These are phyloP conservation scores for Caenorhabditis inopinata DNA, from an alignment of 1,140 invertebrate genomes.

Conservation along the genomic window DNA sequence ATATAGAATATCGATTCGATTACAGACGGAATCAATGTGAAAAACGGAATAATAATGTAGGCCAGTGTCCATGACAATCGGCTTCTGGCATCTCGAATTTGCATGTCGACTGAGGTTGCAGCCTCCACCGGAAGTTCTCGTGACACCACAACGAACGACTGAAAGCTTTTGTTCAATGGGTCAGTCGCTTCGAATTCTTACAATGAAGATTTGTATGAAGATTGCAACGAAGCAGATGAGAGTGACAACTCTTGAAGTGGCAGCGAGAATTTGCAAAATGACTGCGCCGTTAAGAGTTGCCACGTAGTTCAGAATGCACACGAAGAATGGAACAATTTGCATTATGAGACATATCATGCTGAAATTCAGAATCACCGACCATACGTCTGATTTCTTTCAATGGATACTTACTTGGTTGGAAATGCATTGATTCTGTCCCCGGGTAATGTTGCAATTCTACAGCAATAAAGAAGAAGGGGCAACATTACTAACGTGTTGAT, in stretches of 20 bases:
- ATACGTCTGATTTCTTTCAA: background rate
- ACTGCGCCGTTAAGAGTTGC: background rate
- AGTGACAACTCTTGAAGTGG: conserved; percentile 12
- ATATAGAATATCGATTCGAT: conserved; percentile 7
- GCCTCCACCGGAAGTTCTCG: conserved; percentile 1
- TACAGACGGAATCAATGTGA: conserved; percentile 12
- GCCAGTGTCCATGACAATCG: conserved; percentile 7
- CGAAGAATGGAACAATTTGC: conserved; percentile 30
- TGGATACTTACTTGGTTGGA: conserved; percentile 8
- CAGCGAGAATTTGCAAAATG: background rate
- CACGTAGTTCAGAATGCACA: conserved; percentile 11
- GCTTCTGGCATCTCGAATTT: conserved; percentile 33
- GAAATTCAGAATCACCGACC: background rate
- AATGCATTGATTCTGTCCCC: conserved; percentile 12
- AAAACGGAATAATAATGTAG: conserved; percentile 8
- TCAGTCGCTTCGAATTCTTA: background rate
- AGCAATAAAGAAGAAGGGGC: background rate
- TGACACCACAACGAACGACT: background rate
- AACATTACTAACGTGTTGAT: background rate
- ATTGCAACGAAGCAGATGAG: background rate
- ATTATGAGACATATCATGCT: conserved; percentile 26
- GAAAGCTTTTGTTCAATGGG: background rate
- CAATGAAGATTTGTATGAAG: background rate
- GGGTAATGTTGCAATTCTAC: background rate
- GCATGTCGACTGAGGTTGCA: conserved; percentile 18